Evolutionary conservation across 2,888 invertebrate species (phyloP).

Genomic region (Lomographa bimaculata): DNA sequence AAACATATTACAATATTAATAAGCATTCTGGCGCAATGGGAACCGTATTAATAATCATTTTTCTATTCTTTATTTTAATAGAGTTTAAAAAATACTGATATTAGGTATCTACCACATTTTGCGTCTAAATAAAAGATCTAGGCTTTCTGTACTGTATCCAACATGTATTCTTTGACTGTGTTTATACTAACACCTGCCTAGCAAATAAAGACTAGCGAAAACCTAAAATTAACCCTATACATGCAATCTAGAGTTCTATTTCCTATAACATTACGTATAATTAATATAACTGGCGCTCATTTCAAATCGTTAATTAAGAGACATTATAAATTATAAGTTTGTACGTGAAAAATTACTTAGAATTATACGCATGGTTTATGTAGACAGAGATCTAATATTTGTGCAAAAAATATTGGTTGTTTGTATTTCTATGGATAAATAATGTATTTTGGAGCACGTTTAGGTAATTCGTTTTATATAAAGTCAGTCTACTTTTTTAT

Average conservation of each 20-base stretch:
- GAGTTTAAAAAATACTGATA: too few species aligned
- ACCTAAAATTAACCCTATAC: not conserved
- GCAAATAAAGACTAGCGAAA: not conserved
- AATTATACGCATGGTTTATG: conserved; percentile 16
- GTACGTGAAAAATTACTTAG: conserved; percentile 18
- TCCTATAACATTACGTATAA: conserved; percentile 5
- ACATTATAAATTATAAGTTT: conserved; percentile 21
- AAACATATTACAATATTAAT: too few species aligned
- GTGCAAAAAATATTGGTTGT: conserved; percentile 6
- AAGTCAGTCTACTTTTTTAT: too few species aligned
- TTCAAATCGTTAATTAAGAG: conserved; percentile 22
- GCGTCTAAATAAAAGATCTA: too few species aligned
- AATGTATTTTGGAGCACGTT: conserved; percentile 66
- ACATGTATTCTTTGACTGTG: too few species aligned
- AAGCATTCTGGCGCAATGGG: too few species aligned
- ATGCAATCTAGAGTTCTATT: conserved; percentile 1
- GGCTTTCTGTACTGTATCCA: too few species aligned
- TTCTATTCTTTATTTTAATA: too few species aligned
- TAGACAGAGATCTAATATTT: conserved; percentile 9
- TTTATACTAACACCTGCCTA: conserved; percentile 15
- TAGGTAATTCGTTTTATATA: too few species aligned
- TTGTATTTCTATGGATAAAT: conserved; percentile 27
- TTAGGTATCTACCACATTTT: too few species aligned
- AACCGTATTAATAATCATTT: too few species aligned
- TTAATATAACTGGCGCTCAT: conserved; percentile 15